Conservation (phyloP, 1,140 invertebrate species). For the Drusus annulatus region DNA sequence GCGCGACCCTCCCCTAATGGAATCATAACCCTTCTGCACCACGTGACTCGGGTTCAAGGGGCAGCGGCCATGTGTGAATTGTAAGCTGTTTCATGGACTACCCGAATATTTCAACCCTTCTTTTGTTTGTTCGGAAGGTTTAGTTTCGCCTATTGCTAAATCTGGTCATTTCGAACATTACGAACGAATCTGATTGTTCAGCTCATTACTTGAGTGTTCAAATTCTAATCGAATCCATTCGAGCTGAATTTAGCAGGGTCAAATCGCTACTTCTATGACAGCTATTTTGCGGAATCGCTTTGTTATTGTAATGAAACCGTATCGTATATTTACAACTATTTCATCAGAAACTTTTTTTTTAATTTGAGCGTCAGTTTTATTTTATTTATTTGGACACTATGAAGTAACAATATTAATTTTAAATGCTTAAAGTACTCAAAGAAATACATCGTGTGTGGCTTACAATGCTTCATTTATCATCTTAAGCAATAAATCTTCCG, state of each 20-base stretch:
- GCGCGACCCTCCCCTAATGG: conserved; percentile 26
- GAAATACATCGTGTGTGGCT: conserved; percentile 17
- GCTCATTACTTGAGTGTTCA: no score
- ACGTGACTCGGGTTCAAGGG: conserved; percentile 32
- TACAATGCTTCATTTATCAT: not conserved
- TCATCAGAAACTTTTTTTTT: no score
- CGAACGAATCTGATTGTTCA: no score
- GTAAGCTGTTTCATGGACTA: conserved; percentile 30
- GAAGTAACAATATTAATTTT: no score
- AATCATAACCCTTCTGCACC: conserved; percentile 32
- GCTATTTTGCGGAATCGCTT: not conserved
- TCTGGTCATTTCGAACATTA: not conserved
- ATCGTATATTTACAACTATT: no score
- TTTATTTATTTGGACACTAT: no score
- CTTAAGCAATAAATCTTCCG: not conserved
- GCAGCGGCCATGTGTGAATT: conserved; percentile 38
- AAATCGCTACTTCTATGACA: no score
- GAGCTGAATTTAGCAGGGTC: no score
- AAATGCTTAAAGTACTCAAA: no score
- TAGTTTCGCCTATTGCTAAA: not conserved
- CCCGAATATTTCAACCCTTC: conserved; percentile 19
- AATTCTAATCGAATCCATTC: no score
- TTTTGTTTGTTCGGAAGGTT: conserved; percentile 15
- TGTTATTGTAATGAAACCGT: no score
- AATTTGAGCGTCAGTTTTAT: no score